Percentiles rank a stretch among this genome's conserved stretches.
Evolutionary conservation across 2,888 invertebrate species (phyloP).

Genomic region (Drosophila atroscutellata): DNA sequence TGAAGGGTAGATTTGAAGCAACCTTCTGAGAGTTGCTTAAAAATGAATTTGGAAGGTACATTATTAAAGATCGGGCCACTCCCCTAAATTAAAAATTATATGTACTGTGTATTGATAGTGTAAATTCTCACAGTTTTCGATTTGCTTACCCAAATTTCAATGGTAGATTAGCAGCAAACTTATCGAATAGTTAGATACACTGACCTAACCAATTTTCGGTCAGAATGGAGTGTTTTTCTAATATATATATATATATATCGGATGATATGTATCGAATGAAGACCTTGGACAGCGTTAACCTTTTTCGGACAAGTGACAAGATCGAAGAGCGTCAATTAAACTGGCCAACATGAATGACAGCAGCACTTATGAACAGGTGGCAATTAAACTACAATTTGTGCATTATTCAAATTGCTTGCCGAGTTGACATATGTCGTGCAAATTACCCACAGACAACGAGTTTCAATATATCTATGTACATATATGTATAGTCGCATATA

Average conservation of each 20-base stretch:
- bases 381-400: constrained; percentile 62
- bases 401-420: constrained; percentile 58
- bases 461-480: neutral
- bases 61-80: neutral
- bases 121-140: neutral
- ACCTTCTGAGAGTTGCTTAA: neutral
- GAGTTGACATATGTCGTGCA: constrained; percentile 63
- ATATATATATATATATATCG: neutral
- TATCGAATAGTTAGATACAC: neutral
- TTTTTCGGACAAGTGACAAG: neutral
- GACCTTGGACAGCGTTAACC: neutral
- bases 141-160: neutral
- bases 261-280: neutral
- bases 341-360: constrained; percentile 20
- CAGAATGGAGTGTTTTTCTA: too few relatives aligned
- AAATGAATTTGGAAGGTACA: neutral
- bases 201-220: neutral
- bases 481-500: neutral
- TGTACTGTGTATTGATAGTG: neutral
- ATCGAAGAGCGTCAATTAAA: constrained; percentile 1
- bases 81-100: neutral
- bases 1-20: neutral
- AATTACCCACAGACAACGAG: constrained; percentile 51
- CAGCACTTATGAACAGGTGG: constrained; percentile 45
- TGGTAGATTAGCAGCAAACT: neutral